These are phyloP conservation scores for Varecia variegata DNA, from an alignment of 2,797 vertebrate genomes.

Conservation along the genomic window DNA sequence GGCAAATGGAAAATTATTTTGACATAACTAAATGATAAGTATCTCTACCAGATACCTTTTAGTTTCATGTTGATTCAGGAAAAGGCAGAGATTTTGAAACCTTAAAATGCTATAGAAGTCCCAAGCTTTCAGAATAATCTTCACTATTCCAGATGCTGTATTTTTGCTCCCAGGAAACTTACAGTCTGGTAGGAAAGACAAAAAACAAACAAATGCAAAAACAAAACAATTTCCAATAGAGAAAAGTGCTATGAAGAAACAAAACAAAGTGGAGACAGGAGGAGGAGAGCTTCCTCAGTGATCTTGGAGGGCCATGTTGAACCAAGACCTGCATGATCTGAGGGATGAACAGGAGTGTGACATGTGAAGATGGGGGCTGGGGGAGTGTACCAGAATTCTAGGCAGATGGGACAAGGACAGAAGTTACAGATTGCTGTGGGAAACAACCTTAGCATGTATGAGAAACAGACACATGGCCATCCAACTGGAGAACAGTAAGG, in stretches of 20 bases:
- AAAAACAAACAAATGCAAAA: slow-evolving; percentile 7
- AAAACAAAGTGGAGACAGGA: not conserved
- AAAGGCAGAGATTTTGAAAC: slow-evolving; percentile 14
- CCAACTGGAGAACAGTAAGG: not conserved
- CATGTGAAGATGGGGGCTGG: not conserved
- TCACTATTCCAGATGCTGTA: not conserved
- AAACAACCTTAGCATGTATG: not conserved
- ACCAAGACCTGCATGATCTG: not conserved
- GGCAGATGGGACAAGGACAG: not conserved
- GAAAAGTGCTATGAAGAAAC: not conserved
- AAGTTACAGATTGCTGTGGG: not conserved
- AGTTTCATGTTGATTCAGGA: slow-evolving; percentile 15
- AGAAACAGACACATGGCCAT: not conserved
- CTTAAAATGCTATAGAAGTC: slow-evolving; percentile 5
- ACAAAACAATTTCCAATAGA: not conserved
- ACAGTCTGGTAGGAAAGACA: not conserved
- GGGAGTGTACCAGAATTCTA: not conserved
- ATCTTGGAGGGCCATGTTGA: not conserved
- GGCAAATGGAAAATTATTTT: not conserved
- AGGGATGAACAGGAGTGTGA: not conserved
- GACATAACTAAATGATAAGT: not conserved
- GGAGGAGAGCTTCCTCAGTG: not conserved
- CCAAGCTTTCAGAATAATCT: not conserved
- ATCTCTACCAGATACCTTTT: slow-evolving; percentile 21
- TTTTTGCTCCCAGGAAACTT: slow-evolving; percentile 26